phyloP scores from a whole-genome alignment of 2,888 invertebrate species.

The Drosophila putrida region DNA sequence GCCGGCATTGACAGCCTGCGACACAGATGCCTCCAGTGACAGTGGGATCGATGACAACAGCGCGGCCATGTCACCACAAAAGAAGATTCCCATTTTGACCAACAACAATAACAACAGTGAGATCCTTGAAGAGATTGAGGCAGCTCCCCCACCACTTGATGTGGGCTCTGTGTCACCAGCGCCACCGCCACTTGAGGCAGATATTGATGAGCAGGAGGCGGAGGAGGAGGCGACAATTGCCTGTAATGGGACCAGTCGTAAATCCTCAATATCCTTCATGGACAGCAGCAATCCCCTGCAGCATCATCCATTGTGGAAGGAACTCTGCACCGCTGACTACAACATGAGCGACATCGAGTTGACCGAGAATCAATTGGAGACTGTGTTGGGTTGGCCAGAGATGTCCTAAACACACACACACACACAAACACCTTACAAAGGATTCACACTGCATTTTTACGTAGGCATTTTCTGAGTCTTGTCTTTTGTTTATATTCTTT shows the following conservation, averaged over 20 bases:
- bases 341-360: conserved; percentile 75
- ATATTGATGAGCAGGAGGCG: conserved; percentile 5
- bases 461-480: conserved; percentile 39
- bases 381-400: conserved; percentile 78
- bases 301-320: conserved; percentile 79
- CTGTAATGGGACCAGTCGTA: conserved; percentile 62
- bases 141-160: conserved; percentile 2
- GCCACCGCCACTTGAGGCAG: conserved; percentile 36
- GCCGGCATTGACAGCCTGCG: conserved; percentile 76
- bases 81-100: conserved; percentile 7
- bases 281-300: conserved; percentile 82
- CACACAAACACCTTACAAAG: background rate
- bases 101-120: background rate
- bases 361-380: conserved; percentile 77
- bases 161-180: conserved; percentile 27
- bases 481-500: conserved; percentile 26
- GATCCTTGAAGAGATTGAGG: conserved; percentile 6
- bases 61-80: conserved; percentile 35
- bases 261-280: conserved; percentile 76
- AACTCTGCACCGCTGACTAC: conserved; percentile 83
- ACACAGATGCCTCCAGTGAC: conserved; percentile 81
- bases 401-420: conserved; percentile 53
- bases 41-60: conserved; percentile 83
- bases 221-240: conserved; percentile 1
- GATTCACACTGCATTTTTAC: conserved; percentile 33